These are phyloP conservation scores for Oncorhynchus nerka DNA, from an alignment of 2,113 vertebrate species.

Conservation along the genomic window DNA sequence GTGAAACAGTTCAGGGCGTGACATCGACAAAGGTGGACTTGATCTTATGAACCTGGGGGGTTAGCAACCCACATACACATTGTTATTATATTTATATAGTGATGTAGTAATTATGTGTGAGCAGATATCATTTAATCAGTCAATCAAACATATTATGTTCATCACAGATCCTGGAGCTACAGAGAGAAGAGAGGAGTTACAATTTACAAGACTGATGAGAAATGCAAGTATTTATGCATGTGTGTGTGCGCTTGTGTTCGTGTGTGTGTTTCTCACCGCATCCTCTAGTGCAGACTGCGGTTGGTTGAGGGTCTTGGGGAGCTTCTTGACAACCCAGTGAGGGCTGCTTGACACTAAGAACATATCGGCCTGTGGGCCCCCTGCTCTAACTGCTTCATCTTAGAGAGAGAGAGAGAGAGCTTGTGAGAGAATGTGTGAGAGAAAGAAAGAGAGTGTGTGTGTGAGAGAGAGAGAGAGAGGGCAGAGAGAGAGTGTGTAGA, in stretches of 20 bases:
- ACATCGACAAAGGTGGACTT: conserved; percentile 85
- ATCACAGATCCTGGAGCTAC: conserved; percentile 77
- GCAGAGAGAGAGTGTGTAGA: conserved; percentile 15
- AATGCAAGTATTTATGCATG: background rate
- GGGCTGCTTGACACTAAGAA: conserved; percentile 86
- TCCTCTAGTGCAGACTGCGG: conserved; percentile 86
- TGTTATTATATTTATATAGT: too few species aligned
- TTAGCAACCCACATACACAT: background rate
- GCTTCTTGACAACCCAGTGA: conserved; percentile 68
- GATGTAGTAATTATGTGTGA: too few species aligned
- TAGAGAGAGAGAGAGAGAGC: conserved; percentile 20
- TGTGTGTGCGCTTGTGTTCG: background rate
- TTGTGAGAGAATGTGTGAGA: too few species aligned
- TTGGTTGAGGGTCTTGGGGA: conserved; percentile 76
- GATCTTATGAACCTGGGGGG: conserved; percentile 84
- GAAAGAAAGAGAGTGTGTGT: too few species aligned
- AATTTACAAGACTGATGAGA: too few species aligned
- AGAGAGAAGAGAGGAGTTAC: conserved; percentile 14
- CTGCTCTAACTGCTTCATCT: conserved; percentile 84
- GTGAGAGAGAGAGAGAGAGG: background rate
- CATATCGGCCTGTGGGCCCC: conserved; percentile 86
- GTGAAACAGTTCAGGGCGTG: too few species aligned
- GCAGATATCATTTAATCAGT: too few species aligned
- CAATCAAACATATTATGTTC: too few species aligned
- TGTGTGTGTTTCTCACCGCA: conserved; percentile 67